These are phyloP conservation scores for Xiphophorus maculatus DNA, from an alignment of 2,113 vertebrate genomes.

Conservation along the genomic window DNA sequence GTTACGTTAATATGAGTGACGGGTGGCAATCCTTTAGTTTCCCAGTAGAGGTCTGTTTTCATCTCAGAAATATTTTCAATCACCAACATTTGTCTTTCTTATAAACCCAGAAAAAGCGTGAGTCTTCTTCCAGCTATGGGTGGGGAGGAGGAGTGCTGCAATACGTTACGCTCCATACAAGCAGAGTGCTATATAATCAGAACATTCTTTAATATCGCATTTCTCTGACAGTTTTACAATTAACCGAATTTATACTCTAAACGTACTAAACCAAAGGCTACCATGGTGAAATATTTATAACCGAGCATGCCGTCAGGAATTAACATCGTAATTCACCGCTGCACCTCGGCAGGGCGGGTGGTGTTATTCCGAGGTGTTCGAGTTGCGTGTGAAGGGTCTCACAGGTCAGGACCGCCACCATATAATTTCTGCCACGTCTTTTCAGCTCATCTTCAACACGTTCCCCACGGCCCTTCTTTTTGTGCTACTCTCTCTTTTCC, in stretches of 20 bases:
- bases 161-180: neutral
- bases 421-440: slow-evolving; percentile 42
- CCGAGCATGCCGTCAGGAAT: neutral
- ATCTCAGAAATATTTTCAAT: neutral
- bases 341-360: slow-evolving; percentile 28
- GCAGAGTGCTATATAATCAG: neutral
- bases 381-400: slow-evolving; percentile 14
- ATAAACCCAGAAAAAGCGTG: too few species aligned
- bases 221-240: neutral
- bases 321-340: slow-evolving; percentile 20
- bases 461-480: slow-evolving; percentile 8
- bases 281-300: neutral
- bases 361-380: slow-evolving; percentile 31
- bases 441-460: slow-evolving; percentile 37
- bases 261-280: neutral
- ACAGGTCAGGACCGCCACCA: slow-evolving; percentile 13
- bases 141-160: neutral
- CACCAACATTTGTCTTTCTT: neutral
- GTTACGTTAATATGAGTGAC: neutral
- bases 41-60: neutral
- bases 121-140: too few species aligned
- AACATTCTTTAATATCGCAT: neutral
- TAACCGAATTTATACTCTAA: neutral
- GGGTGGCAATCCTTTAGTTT: neutral
- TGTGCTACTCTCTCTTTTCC: slow-evolving; percentile 13